These are phyloP conservation scores for Autographa pulchrina DNA, from an alignment of 2,888 invertebrate species.

Conservation along the genomic window DNA sequence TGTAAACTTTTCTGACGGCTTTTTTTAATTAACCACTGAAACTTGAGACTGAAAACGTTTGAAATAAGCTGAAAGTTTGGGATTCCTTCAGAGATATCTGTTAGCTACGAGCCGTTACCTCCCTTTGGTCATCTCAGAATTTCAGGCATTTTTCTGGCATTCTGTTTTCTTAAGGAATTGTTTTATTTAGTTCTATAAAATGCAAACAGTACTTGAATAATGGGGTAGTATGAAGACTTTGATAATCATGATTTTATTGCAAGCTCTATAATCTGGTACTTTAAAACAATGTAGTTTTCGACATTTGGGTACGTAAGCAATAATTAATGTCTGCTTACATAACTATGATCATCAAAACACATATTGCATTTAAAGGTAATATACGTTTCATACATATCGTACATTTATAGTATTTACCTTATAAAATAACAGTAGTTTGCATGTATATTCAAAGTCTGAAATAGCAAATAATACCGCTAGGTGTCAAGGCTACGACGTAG, in stretches of 20 bases:
- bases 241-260: too few species aligned
- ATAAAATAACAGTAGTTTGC: too few species aligned
- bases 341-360: background rate
- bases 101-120: constrained; percentile 19
- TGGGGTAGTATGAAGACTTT: too few species aligned
- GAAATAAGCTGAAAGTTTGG: constrained; percentile 33
- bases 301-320: background rate
- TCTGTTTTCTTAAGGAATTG: background rate
- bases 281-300: too few species aligned
- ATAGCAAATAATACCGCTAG: constrained; percentile 3
- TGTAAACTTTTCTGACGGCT: constrained; percentile 46
- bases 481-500: constrained; percentile 32
- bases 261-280: too few species aligned
- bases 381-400: too few species aligned
- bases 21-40: constrained; percentile 62
- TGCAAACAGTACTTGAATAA: too few species aligned
- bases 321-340: background rate
- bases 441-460: background rate
- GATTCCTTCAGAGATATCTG: constrained; percentile 47
- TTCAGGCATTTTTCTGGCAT: background rate
- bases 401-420: background rate
- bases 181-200: background rate
- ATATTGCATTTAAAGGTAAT: background rate
- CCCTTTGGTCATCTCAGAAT: background rate
- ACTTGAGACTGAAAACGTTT: constrained; percentile 38